Evolutionary conservation across 92 coral and sea anemone species (phyloP).

Genomic region (Parazoanthus atlanticus): DNA sequence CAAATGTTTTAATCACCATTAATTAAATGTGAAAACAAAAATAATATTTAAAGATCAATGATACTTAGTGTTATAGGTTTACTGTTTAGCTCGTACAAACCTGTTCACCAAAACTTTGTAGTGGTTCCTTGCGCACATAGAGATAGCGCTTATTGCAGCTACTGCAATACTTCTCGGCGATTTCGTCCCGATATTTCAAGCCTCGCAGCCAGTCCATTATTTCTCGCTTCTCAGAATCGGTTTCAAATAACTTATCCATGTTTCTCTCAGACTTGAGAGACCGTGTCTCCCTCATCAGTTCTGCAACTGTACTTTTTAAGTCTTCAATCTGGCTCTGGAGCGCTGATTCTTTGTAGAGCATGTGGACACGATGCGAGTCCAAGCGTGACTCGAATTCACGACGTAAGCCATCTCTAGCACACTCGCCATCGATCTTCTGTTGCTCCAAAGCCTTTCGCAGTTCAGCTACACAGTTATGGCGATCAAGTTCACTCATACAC

Average conservation of each 20-base stretch:
- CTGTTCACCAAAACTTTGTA: slow-evolving; percentile 78
- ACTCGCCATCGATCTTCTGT: slow-evolving; percentile 56
- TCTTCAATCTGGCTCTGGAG: slow-evolving; percentile 89
- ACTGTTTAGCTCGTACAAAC: slow-evolving; percentile 40
- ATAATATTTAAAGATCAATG: neutral
- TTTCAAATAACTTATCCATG: slow-evolving; percentile 59
- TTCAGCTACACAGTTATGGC: slow-evolving; percentile 83
- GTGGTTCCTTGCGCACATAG: slow-evolving; percentile 80
- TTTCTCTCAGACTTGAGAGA: slow-evolving; percentile 61
- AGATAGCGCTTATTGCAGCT: slow-evolving; percentile 81
- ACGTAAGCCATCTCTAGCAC: slow-evolving; percentile 55
- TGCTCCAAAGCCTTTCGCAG: slow-evolving; percentile 69
- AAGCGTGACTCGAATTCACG: slow-evolving; percentile 75
- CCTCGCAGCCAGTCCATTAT: slow-evolving; percentile 82
- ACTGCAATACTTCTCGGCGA: slow-evolving; percentile 81
- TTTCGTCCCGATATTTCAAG: slow-evolving; percentile 84
- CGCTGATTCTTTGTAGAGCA: slow-evolving; percentile 86
- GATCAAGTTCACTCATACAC: slow-evolving; percentile 69
- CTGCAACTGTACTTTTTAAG: slow-evolving; percentile 65
- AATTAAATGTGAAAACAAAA: neutral
- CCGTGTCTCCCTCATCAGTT: slow-evolving; percentile 70
- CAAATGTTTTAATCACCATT: slow-evolving; percentile 1
- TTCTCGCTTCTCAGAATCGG: slow-evolving; percentile 69
- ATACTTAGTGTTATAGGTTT: neutral
- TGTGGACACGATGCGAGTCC: slow-evolving; percentile 86